Conservation (phyloP, 2,888 invertebrate species). For the Drosophila austrosaltans region DNA sequence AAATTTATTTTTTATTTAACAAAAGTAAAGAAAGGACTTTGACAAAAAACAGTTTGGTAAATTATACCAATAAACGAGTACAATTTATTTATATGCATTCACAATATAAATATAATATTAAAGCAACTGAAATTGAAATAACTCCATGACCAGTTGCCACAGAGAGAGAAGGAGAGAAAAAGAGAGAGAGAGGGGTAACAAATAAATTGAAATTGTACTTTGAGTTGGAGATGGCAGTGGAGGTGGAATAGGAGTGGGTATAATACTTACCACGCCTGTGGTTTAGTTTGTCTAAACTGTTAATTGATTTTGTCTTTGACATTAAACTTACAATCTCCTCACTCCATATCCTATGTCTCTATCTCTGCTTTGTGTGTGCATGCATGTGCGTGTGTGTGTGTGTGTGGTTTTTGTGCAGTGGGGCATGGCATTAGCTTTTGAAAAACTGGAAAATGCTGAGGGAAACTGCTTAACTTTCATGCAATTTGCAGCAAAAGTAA, state of each 20-base stretch:
- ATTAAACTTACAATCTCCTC: slow-evolving; percentile 15
- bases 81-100: too few relatives aligned
- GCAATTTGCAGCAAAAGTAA: slow-evolving; percentile 74
- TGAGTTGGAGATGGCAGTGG: not conserved
- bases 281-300: slow-evolving; percentile 57
- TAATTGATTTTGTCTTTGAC: slow-evolving; percentile 71
- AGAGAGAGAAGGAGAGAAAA: not conserved
- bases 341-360: slow-evolving; percentile 39
- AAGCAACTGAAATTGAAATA: not conserved
- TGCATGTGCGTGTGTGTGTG: slow-evolving; percentile 16
- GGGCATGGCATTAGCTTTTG: slow-evolving; percentile 75
- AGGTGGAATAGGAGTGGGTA: not conserved
- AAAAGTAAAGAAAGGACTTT: not conserved
- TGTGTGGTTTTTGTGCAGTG: slow-evolving; percentile 71
- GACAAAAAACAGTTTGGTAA: not conserved
- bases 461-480: slow-evolving; percentile 78
- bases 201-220: slow-evolving; percentile 8
- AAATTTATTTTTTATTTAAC: slow-evolving; percentile 1
- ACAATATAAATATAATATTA: not conserved
- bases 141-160: not conserved
- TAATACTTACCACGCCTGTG: slow-evolving; percentile 40
- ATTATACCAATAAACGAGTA: too few relatives aligned
- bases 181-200: not conserved
- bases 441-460: slow-evolving; percentile 62
- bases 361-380: not conserved